A percentile compares a stretch with the other conserved stretches of the same genome.
Evolutionary conservation across 23 tunicate species (phyloP).

Genomic region (Ascidia mentula): DNA sequence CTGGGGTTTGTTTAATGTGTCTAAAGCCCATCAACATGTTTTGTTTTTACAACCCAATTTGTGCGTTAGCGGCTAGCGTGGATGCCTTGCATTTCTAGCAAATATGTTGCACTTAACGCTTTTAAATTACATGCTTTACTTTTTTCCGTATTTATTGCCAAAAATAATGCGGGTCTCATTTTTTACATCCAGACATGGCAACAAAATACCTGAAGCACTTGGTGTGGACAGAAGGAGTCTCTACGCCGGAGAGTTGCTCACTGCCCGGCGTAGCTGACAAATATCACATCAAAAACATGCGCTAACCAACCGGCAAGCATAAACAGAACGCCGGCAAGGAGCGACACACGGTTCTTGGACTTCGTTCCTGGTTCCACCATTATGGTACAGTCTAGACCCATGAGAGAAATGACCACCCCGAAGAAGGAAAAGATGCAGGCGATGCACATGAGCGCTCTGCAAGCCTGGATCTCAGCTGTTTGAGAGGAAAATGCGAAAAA

Average conservation of each 20-base stretch:
- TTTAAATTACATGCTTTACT: no score
- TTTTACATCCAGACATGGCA: background rate
- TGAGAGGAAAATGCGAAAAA: background rate
- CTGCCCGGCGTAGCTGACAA: background rate
- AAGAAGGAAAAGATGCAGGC: conserved; percentile 58
- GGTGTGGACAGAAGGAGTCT: background rate
- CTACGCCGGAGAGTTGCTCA: background rate
- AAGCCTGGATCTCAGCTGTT: conserved; percentile 81
- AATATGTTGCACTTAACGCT: no score
- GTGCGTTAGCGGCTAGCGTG: background rate
- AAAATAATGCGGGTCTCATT: no score
- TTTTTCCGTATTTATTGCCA: no score
- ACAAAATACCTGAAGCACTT: no score
- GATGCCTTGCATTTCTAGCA: background rate
- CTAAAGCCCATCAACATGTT: background rate
- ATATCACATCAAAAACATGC: background rate
- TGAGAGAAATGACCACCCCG: conserved; percentile 42
- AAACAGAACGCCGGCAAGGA: conserved; percentile 43
- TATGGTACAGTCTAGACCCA: conserved; percentile 60
- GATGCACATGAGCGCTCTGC: conserved; percentile 70
- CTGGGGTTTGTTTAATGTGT: background rate
- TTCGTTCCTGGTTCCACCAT: conserved; percentile 48
- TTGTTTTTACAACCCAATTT: no score
- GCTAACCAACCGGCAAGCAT: conserved; percentile 57
- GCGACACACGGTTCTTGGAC: conserved; percentile 31